Base-by-base conservation (phyloP, 2,113 vertebrate genomes). In the Vidua macroura region DNA sequence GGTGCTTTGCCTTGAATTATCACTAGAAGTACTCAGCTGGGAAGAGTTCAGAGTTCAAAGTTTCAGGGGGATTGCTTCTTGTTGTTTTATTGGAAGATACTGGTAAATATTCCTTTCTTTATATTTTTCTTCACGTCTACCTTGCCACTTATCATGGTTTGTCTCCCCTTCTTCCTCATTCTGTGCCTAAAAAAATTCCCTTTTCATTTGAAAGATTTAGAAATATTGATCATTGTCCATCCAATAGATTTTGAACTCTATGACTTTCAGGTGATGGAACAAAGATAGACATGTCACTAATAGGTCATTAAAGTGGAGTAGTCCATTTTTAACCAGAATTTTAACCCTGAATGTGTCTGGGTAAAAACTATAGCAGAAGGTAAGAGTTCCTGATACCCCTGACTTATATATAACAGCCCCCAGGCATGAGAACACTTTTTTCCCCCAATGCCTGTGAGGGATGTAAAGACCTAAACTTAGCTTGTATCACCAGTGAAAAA, bases 131-230 rank as follows among this genome's bases (percentile, higher is more conserved):
- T 85, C 37, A n/a, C 39, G 37, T 21, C 11, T 55, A 7, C 31
- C 39, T 86, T 46, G 17, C 21, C 19, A 44, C 8, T 53, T 78
- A 5, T 35, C 60, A 41, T 76, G 46, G 7, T 17, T 76, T 80
- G 33, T 18, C 9, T 73, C 24, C 21, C 19, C 7, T 72, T 46
- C 60, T 44, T 53, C 41, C 9, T 64, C 18, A 30, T 78, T 69
- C 15, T 0, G 0, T 15, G 7, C 25, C 9, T 69, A 30, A 82
- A 74, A 10, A 5, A 9, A 39, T 63, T 43, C 21, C 27, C 12
- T 35, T 77, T 62, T 30, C 2, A 2, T 39, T 72, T 48, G 43
- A 67, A 79, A 75, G 17, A 35, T n/a, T 31, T 92, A n/a, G 39
- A 46, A 69, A 62, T 43, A 52, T 12, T 39, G 37, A 44, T 53